phyloP scores from a whole-genome alignment of 2,797 vertebrate genomes.

The Cossypha dichroa region DNA sequence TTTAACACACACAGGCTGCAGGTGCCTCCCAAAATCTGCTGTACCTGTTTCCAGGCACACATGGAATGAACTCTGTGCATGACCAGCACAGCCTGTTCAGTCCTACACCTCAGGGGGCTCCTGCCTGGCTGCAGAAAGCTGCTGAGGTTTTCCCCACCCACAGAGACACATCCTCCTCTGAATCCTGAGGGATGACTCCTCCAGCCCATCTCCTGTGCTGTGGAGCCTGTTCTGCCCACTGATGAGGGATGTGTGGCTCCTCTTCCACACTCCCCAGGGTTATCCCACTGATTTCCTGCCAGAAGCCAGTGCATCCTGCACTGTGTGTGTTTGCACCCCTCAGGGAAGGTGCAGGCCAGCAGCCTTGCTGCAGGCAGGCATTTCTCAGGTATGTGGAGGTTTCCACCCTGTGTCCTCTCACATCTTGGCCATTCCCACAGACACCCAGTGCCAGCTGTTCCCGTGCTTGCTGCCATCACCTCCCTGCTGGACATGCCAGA shows the following conservation, averaged over 20 bases:
- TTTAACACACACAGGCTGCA: fast-evolving
- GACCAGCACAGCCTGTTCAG: background rate
- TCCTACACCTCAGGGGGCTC: background rate
- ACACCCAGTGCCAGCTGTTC: background rate
- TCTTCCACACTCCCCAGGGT: fast-evolving
- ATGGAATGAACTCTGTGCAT: background rate
- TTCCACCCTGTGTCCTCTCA: background rate
- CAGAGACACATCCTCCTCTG: background rate
- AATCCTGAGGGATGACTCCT: background rate
- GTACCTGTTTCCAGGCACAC: background rate
- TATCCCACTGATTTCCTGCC: background rate
- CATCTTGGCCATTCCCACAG: background rate
- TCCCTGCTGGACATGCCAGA: background rate
- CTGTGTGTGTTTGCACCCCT: background rate
- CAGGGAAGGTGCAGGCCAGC: fast-evolving
- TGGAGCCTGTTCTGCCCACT: background rate
- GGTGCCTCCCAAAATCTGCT: background rate
- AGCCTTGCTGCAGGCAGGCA: background rate
- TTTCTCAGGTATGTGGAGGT: background rate
- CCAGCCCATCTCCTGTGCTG: background rate
- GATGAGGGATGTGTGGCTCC: background rate
- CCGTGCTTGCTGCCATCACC: background rate
- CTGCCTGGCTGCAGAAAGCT: background rate
- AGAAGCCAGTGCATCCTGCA: fast-evolving
- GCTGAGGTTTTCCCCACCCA: background rate